These are phyloP conservation scores for Camponotus vicinus DNA, from an alignment of 1,140 invertebrate species.

Conservation along the genomic window DNA sequence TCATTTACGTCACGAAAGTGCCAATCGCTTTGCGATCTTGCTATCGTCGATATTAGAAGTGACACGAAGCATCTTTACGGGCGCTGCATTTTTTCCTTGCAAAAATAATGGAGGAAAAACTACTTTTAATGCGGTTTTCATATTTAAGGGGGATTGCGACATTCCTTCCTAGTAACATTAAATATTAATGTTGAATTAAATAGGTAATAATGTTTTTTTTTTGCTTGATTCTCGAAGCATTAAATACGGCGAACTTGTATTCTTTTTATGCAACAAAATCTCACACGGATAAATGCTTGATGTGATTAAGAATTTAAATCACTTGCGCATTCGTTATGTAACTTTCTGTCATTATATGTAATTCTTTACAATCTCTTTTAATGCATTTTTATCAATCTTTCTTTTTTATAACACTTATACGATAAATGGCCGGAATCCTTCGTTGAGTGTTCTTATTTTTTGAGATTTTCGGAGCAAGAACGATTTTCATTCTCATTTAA, in stretches of 20 bases:
- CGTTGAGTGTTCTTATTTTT: not conserved
- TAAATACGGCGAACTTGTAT: not conserved
- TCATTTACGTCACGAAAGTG: slow-evolving; percentile 48
- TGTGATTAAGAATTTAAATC: slow-evolving; percentile 17
- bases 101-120: not conserved
- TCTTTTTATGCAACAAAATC: not conserved
- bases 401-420: not conserved
- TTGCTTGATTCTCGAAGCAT: too few relatives aligned
- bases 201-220: too few relatives aligned
- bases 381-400: not conserved
- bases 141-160: not conserved
- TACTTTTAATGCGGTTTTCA: not conserved
- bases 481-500: not conserved
- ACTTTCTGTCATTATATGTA: slow-evolving; percentile 18
- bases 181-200: too few relatives aligned
- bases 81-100: not conserved
- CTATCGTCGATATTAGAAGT: not conserved
- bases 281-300: not conserved
- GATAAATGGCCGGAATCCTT: not conserved
- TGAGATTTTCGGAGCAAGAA: not conserved
- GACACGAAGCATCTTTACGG: slow-evolving; percentile 7
- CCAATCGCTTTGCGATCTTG: not conserved
- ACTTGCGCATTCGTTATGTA: slow-evolving; percentile 34
- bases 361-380: not conserved
- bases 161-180: too few relatives aligned